phyloP scores from a whole-genome alignment of 2,113 vertebrate species.

The Odobenus rosmarus region DNA sequence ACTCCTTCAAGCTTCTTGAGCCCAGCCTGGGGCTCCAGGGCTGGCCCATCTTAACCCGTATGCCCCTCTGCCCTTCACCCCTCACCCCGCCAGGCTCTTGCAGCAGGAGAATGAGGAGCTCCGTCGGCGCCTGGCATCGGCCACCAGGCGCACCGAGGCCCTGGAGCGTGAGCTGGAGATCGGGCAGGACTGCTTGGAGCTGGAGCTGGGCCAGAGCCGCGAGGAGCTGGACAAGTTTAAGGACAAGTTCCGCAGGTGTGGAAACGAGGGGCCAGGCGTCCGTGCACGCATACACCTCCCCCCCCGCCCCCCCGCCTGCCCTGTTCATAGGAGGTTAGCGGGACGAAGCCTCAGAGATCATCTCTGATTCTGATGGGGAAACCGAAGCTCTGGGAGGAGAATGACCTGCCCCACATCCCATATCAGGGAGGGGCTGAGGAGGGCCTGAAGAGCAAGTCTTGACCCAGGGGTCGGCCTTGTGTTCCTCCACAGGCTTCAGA shows the following conservation, averaged over 20 bases:
- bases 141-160: constrained; percentile 95
- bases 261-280: neutral
- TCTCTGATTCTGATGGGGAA: neutral
- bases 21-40: neutral
- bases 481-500: constrained; percentile 91
- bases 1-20: neutral
- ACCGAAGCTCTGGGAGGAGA: neutral
- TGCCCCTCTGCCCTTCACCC: neutral
- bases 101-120: constrained; percentile 98
- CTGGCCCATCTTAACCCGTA: neutral
- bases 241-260: constrained; percentile 97
- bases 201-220: constrained; percentile 93
- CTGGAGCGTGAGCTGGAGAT: constrained; percentile 96
- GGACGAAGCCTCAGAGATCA: neutral
- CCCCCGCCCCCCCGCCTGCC: neutral
- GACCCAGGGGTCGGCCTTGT: neutral
- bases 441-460: neutral
- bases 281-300: neutral
- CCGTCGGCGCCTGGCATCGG: constrained; percentile 90
- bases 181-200: constrained; percentile 95
- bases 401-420: neutral
- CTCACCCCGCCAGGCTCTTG: constrained; percentile 89
- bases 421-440: too few relatives aligned
- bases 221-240: constrained; percentile 98
- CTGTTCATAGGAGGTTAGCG: neutral